These are phyloP conservation scores for Protonemura montana DNA, from an alignment of 2,888 invertebrate genomes.

Conservation along the genomic window DNA sequence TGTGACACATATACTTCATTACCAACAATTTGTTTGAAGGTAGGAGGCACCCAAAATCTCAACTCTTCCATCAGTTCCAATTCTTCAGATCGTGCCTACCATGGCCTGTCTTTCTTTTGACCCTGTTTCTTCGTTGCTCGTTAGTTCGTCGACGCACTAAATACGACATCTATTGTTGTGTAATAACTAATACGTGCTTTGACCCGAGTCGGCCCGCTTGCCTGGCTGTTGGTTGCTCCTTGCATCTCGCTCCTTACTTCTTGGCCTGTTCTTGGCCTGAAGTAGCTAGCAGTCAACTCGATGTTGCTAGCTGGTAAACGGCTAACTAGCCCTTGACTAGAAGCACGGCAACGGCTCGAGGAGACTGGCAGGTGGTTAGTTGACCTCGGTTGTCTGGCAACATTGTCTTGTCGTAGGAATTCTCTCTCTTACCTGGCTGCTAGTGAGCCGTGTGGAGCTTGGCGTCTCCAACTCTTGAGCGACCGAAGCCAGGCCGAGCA, in stretches of 20 bases:
- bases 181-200: neutral
- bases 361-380: constrained; percentile 19
- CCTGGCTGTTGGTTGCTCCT: neutral
- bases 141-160: neutral
- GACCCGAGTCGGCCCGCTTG: neutral
- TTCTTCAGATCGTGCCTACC: neutral
- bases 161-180: neutral
- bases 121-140: neutral
- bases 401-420: constrained; percentile 7
- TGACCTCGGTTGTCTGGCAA: constrained; percentile 34
- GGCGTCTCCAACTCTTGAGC: neutral
- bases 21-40: neutral
- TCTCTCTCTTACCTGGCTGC: neutral
- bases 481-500: neutral
- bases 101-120: neutral
- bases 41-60: neutral
- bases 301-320: neutral
- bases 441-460: neutral
- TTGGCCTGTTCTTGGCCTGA: neutral
- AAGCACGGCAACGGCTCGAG: neutral
- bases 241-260: neutral
- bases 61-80: constrained; percentile 3
- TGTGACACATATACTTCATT: neutral
- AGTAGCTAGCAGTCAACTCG: neutral
- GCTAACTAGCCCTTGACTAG: neutral